Evolutionary conservation across 1,140 invertebrate species (phyloP).

Genomic region (Cylas formicarius): DNA sequence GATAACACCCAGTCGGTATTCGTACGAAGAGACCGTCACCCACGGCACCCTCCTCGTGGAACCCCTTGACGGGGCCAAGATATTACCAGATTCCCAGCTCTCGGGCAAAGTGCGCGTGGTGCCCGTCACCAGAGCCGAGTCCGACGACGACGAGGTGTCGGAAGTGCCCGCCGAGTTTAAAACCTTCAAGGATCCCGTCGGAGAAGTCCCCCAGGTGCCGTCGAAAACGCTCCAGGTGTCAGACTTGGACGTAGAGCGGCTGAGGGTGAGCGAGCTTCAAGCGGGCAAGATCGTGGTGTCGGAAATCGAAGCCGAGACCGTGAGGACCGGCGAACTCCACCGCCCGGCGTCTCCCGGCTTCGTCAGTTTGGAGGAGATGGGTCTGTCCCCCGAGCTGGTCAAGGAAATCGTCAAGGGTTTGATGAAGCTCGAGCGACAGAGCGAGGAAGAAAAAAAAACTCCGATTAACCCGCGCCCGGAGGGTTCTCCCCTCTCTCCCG

Average conservation of each 20-base stretch:
- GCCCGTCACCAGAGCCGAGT: conserved; percentile 19
- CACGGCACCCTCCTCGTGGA: conserved; percentile 37
- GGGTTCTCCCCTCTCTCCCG: background rate
- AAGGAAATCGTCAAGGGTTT: conserved; percentile 48
- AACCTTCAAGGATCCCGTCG: conserved; percentile 24
- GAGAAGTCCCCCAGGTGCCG: conserved; percentile 3
- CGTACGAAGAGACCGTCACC: conserved; percentile 37
- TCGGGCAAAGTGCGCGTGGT: conserved; percentile 20
- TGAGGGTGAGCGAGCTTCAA: conserved; percentile 67
- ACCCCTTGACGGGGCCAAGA: conserved; percentile 29
- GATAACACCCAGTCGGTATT: conserved; percentile 41
- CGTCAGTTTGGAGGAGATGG: conserved; percentile 56
- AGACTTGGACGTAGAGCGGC: conserved; percentile 68
- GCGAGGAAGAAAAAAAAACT: conserved; percentile 39
- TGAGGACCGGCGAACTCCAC: conserved; percentile 60
- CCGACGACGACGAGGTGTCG: conserved; percentile 31
- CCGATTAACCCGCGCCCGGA: conserved; percentile 26
- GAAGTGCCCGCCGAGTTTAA: conserved; percentile 37
- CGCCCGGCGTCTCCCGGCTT: conserved; percentile 52
- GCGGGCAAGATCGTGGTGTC: conserved; percentile 70
- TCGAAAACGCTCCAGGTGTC: conserved; percentile 59
- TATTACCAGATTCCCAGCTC: conserved; percentile 27
- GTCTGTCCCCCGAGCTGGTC: conserved; percentile 55
- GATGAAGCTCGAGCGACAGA: background rate
- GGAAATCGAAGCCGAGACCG: conserved; percentile 64